Percentiles rank a stretch among this genome's conserved stretches.
Conservation (phyloP, 2,888 invertebrate species). For the Hydriomena furcata region DNA sequence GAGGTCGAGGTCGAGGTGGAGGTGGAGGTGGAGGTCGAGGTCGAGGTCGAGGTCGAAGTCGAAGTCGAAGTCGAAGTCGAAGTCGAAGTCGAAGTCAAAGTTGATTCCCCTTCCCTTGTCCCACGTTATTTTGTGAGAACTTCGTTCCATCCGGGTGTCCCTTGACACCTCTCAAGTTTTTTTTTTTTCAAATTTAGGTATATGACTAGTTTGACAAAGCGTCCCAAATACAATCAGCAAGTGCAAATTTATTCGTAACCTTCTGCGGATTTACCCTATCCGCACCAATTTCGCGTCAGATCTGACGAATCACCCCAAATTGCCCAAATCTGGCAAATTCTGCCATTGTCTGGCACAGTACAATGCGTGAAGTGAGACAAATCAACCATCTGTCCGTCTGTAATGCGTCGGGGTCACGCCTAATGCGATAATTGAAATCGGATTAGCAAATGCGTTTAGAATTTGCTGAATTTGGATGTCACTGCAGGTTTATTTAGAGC, state of each 20-base stretch:
- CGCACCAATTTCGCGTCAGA: constrained; percentile 61
- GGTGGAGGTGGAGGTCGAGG: too few relatives aligned
- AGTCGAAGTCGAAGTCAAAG: too few relatives aligned
- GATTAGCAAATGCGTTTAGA: constrained; percentile 54
- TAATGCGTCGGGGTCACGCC: constrained; percentile 52
- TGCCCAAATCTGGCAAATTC: constrained; percentile 38
- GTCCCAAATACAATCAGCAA: not conserved
- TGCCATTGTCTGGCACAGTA: constrained; percentile 30
- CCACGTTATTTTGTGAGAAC: too few relatives aligned
- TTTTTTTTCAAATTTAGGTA: too few relatives aligned
- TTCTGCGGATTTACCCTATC: constrained; percentile 50
- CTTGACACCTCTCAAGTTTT: too few relatives aligned
- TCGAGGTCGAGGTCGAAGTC: too few relatives aligned
- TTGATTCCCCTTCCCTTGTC: too few relatives aligned
- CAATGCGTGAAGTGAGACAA: constrained; percentile 48
- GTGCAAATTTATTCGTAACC: constrained; percentile 33
- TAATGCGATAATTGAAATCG: constrained; percentile 58
- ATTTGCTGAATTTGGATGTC: constrained; percentile 43
- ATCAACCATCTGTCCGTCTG: constrained; percentile 57
- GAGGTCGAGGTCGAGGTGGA: too few relatives aligned
- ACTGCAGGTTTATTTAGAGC: constrained; percentile 54
- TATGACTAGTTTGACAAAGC: too few relatives aligned
- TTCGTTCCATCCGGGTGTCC: too few relatives aligned
- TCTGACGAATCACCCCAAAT: constrained; percentile 63
- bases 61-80: too few relatives aligned